phyloP scores from a whole-genome alignment of 2,888 invertebrate genomes.

The Hydrotaea diabolus region DNA sequence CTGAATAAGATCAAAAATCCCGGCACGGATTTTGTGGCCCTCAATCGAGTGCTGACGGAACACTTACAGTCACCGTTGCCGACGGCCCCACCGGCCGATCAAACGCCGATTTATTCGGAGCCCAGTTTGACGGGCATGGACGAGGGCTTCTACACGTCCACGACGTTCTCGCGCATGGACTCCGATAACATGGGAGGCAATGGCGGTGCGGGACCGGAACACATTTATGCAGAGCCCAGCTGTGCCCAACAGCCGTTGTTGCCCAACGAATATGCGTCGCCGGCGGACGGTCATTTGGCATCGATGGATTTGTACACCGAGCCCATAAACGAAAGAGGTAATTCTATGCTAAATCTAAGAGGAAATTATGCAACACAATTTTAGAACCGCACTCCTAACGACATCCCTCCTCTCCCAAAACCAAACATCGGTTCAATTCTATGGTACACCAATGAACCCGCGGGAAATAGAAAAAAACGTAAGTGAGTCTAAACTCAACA shows the following conservation, averaged over 20 bases:
- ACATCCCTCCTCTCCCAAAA: not conserved
- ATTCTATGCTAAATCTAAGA: slow-evolving; percentile 64
- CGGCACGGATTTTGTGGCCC: slow-evolving; percentile 74
- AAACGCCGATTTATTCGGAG: slow-evolving; percentile 74
- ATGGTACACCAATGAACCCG: slow-evolving; percentile 18
- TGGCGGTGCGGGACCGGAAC: slow-evolving; percentile 69
- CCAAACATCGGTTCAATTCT: slow-evolving; percentile 6
- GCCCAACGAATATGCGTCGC: slow-evolving; percentile 75
- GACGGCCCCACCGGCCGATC: slow-evolving; percentile 70
- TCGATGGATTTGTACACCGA: slow-evolving; percentile 75
- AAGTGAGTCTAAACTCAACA: slow-evolving; percentile 22
- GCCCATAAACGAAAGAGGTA: slow-evolving; percentile 77
- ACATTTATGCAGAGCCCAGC: slow-evolving; percentile 78
- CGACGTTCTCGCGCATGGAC: slow-evolving; percentile 54
- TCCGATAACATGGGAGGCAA: slow-evolving; percentile 10
- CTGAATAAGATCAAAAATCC: slow-evolving; percentile 72
- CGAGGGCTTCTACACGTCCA: slow-evolving; percentile 67
- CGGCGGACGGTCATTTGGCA: slow-evolving; percentile 73
- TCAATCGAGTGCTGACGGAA: slow-evolving; percentile 74
- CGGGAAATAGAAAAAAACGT: not conserved
- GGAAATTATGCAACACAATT: slow-evolving; percentile 52
- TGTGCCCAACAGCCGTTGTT: slow-evolving; percentile 76
- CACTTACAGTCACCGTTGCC: slow-evolving; percentile 73
- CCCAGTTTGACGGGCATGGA: slow-evolving; percentile 71
- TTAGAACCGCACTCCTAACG: slow-evolving; percentile 24